Evolutionary conservation across 2,888 invertebrate genomes (phyloP).

Genomic region (Latrodectus hesperus): DNA sequence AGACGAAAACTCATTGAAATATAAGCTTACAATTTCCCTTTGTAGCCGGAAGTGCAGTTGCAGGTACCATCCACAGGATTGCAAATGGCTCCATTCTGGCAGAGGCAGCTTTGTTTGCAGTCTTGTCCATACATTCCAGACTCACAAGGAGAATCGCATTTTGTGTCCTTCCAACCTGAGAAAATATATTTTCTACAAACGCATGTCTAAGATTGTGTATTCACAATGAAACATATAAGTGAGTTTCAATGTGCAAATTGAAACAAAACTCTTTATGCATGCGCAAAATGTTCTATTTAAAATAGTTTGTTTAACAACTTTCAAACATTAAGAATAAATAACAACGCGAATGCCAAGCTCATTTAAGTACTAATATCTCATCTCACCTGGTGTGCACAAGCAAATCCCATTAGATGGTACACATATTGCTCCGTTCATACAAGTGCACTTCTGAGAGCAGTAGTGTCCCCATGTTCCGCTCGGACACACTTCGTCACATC

Average conservation of each 20-base stretch:
- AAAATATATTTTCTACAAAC: neutral
- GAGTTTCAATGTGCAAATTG: too few species aligned
- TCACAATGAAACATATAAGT: too few species aligned
- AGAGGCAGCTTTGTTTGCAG: slow-evolving; percentile 10
- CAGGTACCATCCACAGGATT: slow-evolving; percentile 36
- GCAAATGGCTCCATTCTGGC: slow-evolving; percentile 16
- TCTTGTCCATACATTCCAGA: slow-evolving; percentile 18
- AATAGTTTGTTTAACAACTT: too few species aligned
- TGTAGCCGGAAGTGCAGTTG: slow-evolving; percentile 20
- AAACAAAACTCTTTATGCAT: too few species aligned
- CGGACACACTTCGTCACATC: slow-evolving; percentile 6
- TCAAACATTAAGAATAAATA: too few species aligned
- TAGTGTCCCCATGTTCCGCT: neutral
- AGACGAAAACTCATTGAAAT: too few species aligned
- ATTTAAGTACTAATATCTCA: too few species aligned
- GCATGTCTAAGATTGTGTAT: too few species aligned
- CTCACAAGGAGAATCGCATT: slow-evolving; percentile 21
- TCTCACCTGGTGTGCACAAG: slow-evolving; percentile 17
- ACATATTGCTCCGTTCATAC: slow-evolving; percentile 20
- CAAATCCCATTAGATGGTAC: neutral
- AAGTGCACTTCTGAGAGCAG: slow-evolving; percentile 7
- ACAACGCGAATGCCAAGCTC: too few species aligned
- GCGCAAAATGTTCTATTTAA: too few species aligned
- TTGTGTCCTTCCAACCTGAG: slow-evolving; percentile 26
- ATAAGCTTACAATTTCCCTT: slow-evolving; percentile 14